Evolutionary conservation across 23 tunicate genomes (phyloP).

Genomic region (Halocynthia aurantium): DNA sequence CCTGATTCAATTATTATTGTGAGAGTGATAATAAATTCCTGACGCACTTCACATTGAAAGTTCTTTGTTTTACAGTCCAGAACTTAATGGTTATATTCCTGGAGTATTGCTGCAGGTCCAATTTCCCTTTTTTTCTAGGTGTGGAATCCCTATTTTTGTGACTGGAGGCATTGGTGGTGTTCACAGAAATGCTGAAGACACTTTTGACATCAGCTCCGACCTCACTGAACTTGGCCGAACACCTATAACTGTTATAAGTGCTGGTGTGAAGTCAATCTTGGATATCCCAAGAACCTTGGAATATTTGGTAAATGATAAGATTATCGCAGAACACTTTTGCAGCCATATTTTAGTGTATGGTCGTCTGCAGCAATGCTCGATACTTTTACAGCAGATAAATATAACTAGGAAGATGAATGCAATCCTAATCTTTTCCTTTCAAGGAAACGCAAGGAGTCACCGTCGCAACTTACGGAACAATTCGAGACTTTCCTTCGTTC

Average conservation of each 20-base stretch:
- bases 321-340: neutral
- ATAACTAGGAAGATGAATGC: neutral
- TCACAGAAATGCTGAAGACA: constrained; percentile 65
- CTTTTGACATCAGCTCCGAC: constrained; percentile 87
- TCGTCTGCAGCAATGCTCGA: neutral
- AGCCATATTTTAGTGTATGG: neutral
- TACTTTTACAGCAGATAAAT: neutral
- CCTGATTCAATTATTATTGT: no score
- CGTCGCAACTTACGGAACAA: constrained; percentile 67
- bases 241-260: constrained; percentile 84
- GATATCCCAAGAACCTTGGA: constrained; percentile 79
- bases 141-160: constrained; percentile 69
- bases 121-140: constrained; percentile 20
- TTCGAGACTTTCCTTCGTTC: constrained; percentile 75
- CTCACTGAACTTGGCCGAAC: constrained; percentile 77
- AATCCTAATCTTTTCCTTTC: neutral
- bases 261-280: constrained; percentile 92
- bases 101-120: no score
- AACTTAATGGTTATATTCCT: no score
- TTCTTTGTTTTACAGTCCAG: no score
- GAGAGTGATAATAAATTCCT: no score
- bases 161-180: constrained; percentile 98
- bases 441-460: constrained; percentile 95
- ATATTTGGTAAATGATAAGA: constrained; percentile 41
- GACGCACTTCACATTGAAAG: no score